phyloP scores from a whole-genome alignment of 2,113 vertebrate species.

The Pluvialis apricaria region DNA sequence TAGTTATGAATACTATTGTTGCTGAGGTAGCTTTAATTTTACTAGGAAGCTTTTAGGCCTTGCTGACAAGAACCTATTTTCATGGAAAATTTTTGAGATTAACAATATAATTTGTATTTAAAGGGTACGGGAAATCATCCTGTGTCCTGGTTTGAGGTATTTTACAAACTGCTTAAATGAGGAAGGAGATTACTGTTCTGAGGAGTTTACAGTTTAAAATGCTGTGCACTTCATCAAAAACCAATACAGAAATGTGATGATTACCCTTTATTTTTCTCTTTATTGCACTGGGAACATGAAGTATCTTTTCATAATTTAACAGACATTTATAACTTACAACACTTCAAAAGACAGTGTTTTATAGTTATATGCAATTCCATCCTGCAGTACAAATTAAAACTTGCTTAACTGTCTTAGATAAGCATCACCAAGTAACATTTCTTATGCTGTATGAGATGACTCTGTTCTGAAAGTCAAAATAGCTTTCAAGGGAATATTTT shows the following conservation, averaged over 20 bases:
- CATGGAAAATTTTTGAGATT: background rate
- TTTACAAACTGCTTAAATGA: background rate
- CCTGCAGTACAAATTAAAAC: slow-evolving; percentile 53
- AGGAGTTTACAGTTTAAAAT: background rate
- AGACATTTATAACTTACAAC: slow-evolving; percentile 1
- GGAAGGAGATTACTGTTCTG: background rate
- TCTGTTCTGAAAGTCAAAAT: slow-evolving; percentile 62
- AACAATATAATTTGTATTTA: background rate
- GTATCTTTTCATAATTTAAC: slow-evolving; percentile 48
- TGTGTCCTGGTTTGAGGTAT: background rate
- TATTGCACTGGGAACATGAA: background rate
- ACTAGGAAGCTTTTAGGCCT: background rate
- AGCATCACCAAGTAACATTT: slow-evolving; percentile 51
- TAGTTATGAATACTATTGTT: background rate
- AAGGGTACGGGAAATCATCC: background rate
- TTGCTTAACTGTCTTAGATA: slow-evolving; percentile 27
- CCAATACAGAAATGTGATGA: slow-evolving; percentile 19
- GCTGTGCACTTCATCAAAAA: slow-evolving; percentile 44
- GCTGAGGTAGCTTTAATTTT: background rate
- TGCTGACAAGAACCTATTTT: background rate
- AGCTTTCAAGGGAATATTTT: slow-evolving; percentile 38
- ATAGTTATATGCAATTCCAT: slow-evolving; percentile 19
- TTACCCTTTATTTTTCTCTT: background rate
- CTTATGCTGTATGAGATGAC: slow-evolving; percentile 13
- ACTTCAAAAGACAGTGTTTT: slow-evolving; percentile 42